Percentiles rank a stretch among this genome's conserved stretches.
Evolutionary conservation across 2,797 vertebrate species (phyloP).

Genomic region (Anas bernieri): DNA sequence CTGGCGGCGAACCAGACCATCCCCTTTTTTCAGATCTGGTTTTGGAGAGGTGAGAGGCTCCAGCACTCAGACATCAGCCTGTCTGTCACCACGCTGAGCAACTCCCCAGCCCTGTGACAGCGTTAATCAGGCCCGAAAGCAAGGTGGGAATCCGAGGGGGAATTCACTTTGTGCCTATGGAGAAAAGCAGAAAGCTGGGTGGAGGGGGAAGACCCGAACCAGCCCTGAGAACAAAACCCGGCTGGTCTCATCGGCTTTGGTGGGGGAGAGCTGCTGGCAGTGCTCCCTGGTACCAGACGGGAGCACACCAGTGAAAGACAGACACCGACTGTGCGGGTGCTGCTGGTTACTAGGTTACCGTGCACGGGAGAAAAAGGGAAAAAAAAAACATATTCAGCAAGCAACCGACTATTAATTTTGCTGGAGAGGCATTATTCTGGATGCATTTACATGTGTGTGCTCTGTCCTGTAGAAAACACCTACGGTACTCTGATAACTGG

Average conservation of each 20-base stretch:
- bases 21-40: background rate
- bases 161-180: background rate
- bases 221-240: background rate
- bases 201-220: background rate
- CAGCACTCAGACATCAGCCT: rapidly evolving
- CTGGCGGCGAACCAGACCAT: background rate
- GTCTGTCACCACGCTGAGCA: background rate
- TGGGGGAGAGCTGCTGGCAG: background rate
- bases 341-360: constrained; percentile 37
- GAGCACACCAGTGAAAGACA: background rate
- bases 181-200: rapidly evolving
- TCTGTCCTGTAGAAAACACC: background rate
- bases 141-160: background rate
- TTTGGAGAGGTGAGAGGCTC: background rate
- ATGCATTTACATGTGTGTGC: constrained; percentile 23
- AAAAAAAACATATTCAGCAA: background rate
- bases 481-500: background rate
- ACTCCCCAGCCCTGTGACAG: background rate
- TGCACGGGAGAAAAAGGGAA: background rate
- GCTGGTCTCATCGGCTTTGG: background rate
- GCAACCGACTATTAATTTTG: background rate
- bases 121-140: background rate
- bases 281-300: background rate
- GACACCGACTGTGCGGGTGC: background rate
- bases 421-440: background rate